Conservation (phyloP, 2,113 vertebrate species). For the Phrynocephalus versicolor region DNA sequence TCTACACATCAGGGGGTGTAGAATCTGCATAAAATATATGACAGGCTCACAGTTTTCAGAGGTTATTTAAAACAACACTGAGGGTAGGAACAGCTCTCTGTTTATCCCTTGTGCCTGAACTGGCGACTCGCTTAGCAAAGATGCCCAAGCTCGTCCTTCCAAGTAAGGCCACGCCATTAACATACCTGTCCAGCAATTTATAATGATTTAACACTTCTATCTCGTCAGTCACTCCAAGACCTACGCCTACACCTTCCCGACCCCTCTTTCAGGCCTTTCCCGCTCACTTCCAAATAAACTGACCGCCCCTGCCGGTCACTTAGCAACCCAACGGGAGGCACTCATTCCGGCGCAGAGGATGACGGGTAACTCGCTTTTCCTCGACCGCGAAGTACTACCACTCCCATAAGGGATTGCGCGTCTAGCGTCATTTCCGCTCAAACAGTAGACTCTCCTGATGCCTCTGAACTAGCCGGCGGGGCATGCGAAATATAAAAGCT, state of each 20-base stretch:
- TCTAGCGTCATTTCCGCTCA: too few relatives aligned
- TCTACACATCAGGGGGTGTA: too few relatives aligned
- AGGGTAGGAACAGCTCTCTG: too few relatives aligned
- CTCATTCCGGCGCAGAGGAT: conserved; percentile 32
- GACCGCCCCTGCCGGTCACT: conserved; percentile 37
- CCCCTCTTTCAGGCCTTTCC: conserved; percentile 30
- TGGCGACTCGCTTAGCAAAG: too few relatives aligned
- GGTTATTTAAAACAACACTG: too few relatives aligned
- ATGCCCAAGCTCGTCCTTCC: too few relatives aligned
- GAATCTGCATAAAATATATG: too few relatives aligned
- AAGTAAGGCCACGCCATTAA: too few relatives aligned
- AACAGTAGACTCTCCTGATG: neutral
- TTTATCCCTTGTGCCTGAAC: too few relatives aligned
- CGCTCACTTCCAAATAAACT: conserved; percentile 59
- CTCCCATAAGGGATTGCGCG: conserved; percentile 14
- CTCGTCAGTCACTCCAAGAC: neutral
- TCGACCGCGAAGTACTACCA: neutral
- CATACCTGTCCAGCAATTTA: too few relatives aligned
- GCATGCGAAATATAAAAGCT: conserved; percentile 52
- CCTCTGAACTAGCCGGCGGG: accelerated
- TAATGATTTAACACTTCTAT: neutral
- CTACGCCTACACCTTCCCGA: neutral
- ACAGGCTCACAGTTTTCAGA: too few relatives aligned
- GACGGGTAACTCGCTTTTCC: conserved; percentile 6
- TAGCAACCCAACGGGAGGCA: conserved; percentile 42